phyloP scores from a whole-genome alignment of 2,888 invertebrate genomes.

The Heliothis peltigera region DNA sequence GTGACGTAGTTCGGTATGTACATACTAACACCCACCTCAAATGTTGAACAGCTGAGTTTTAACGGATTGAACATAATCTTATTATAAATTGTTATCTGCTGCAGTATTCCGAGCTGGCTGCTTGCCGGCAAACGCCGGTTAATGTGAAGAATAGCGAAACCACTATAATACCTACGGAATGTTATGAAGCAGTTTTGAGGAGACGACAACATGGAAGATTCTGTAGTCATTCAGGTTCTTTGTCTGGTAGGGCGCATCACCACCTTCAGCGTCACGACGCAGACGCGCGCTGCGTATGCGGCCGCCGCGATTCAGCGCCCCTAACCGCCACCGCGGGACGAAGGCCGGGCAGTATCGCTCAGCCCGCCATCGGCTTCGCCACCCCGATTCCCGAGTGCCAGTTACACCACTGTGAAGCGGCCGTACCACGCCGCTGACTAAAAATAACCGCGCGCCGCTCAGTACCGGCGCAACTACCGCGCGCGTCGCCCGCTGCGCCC shows the following conservation, averaged over 20 bases:
- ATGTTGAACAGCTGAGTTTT: constrained; percentile 31
- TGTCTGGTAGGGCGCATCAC: constrained; percentile 43
- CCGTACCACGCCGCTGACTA: constrained; percentile 82
- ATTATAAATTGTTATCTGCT: constrained; percentile 7
- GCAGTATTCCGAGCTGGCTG: constrained; percentile 3
- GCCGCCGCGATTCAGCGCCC: constrained; percentile 48
- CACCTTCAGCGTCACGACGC: constrained; percentile 52
- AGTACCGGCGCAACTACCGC: constrained; percentile 87
- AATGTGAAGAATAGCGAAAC: constrained; percentile 1
- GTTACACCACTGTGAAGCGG: constrained; percentile 65
- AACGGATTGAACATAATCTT: constrained; percentile 7
- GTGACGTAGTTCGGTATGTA: constrained; percentile 5
- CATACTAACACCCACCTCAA: constrained; percentile 25
- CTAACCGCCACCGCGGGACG: constrained; percentile 50
- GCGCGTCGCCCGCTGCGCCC: constrained; percentile 87
- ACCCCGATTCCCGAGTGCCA: constrained; percentile 72
- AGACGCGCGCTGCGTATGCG: constrained; percentile 41
- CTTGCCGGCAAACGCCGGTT: constrained; percentile 1
- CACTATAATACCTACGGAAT: constrained; percentile 14
- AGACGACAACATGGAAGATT: constrained; percentile 23
- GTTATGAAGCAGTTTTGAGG: constrained; percentile 16
- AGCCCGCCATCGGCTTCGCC: constrained; percentile 64
- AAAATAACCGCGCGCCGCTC: constrained; percentile 85
- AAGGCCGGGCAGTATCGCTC: constrained; percentile 59
- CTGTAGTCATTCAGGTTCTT: constrained; percentile 48